Conservation (phyloP, 2,113 vertebrate species). For the Microtus montanus region DNA sequence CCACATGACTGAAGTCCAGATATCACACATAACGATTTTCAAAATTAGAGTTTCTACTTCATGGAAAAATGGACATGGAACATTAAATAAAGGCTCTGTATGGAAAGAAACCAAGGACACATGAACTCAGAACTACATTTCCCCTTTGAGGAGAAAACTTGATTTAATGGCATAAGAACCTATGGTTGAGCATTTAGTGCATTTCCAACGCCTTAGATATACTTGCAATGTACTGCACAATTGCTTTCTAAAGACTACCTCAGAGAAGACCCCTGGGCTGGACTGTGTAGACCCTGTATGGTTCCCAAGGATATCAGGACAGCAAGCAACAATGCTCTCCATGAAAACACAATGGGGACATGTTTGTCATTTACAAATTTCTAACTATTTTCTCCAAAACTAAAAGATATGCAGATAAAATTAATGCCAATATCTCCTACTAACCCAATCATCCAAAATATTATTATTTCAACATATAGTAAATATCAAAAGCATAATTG, state of each 20-base stretch:
- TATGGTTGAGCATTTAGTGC: background rate
- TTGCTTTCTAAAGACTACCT: background rate
- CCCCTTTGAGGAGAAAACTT: background rate
- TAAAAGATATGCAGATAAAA: background rate
- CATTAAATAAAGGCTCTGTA: background rate
- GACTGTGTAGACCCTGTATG: too few species aligned
- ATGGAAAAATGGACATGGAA: background rate
- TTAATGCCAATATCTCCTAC: background rate
- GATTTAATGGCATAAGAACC: background rate
- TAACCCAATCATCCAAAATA: background rate
- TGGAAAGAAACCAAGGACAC: background rate
- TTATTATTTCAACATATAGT: background rate
- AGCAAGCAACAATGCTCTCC: accelerated
- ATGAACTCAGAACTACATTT: background rate
- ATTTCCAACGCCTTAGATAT: background rate
- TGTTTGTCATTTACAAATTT: background rate
- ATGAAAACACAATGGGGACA: background rate
- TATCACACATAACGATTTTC: background rate
- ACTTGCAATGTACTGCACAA: too few species aligned
- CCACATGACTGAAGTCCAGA: background rate
- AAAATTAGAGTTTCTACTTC: background rate
- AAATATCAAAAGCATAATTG: slow-evolving; percentile 1
- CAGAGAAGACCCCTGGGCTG: background rate
- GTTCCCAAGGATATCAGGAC: background rate
- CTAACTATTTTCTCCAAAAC: background rate